Base-by-base conservation (phyloP, 2,113 vertebrate species). In the Pterocles orientalis region DNA sequence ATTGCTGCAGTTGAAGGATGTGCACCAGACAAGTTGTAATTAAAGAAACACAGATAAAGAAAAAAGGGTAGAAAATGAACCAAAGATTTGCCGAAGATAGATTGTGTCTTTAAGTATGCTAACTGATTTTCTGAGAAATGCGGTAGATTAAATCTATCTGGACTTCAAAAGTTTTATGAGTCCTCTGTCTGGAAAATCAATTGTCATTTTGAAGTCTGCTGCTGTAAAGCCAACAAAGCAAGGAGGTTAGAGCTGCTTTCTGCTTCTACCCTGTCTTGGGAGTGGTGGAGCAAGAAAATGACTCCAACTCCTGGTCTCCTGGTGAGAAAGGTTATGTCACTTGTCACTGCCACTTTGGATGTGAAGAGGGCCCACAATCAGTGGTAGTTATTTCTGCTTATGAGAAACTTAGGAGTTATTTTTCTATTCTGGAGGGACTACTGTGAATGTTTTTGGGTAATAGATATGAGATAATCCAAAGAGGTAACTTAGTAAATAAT, bases 1-100 rank as follows among this genome's bases (percentile, higher is more conserved):
- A 94, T 88, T 93, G 76, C 85, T 93, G 54, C 70, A 68, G 79
- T 82, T 88, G 86, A 94, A 81, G 76, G 88, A 92, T 94, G 71
- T 53, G 82, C 39, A 68, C 65, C 48, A 93, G 90, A 85, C 53
- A 82, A 90, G 85, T 41, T 93, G 82, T 92, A 95, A 94, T 96
- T 94, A 95, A 93, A 95, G 92, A 92, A 94, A 88, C 12, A 51
- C 82, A 86, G 86, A 94, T 94, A 95, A 92, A 86, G 95, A 77
- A 93, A 93, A 91, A 81, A 66, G 54, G 28, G 20, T 43, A 19
- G 62, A 81, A 93, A 90, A 90, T 47, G 36, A 93, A 43, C 50
- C 17, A 61, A 86, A 76, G 80, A 77, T 88, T 88, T 92, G 58
- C 54, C 64, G 45, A 70, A 93, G 82, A 83, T 56, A 92, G 64